Evolutionary conservation across 2,888 invertebrate genomes (phyloP).

Genomic region (Spatulosminthurus flaviceps): DNA sequence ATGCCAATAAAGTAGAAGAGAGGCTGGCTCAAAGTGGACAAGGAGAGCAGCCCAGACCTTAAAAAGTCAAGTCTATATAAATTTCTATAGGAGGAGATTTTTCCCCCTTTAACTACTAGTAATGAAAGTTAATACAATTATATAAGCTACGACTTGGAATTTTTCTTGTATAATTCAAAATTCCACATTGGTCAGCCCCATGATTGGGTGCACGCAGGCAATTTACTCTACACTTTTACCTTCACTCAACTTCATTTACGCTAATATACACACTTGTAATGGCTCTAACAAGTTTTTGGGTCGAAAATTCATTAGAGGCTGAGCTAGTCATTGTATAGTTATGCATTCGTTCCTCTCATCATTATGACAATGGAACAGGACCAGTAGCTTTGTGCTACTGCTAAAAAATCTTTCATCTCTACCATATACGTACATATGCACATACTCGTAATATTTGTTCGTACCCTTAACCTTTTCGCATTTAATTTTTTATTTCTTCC

Average conservation of each 20-base stretch:
- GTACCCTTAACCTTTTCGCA: conserved; percentile 18
- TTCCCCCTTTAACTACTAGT: too few species aligned
- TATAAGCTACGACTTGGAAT: neutral
- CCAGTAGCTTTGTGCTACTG: neutral
- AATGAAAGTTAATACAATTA: conserved; percentile 1
- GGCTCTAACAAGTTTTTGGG: neutral
- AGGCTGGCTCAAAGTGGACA: neutral
- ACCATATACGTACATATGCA: neutral
- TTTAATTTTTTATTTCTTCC: neutral
- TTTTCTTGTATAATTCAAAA: neutral
- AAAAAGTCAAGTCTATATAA: neutral
- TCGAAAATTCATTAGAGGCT: neutral
- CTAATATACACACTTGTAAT: conserved; percentile 1
- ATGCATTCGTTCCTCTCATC: neutral
- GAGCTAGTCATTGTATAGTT: neutral
- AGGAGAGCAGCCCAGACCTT: neutral
- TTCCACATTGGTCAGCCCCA: neutral
- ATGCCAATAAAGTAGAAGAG: conserved; percentile 6
- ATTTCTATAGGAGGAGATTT: too few species aligned
- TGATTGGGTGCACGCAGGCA: neutral
- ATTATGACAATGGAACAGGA: neutral
- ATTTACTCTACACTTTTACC: conserved; percentile 3
- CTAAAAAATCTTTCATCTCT: neutral
- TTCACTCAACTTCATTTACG: conserved; percentile 2
- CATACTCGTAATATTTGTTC: neutral